Conservation (phyloP, 2,113 vertebrate genomes). For the Rynchops niger region DNA sequence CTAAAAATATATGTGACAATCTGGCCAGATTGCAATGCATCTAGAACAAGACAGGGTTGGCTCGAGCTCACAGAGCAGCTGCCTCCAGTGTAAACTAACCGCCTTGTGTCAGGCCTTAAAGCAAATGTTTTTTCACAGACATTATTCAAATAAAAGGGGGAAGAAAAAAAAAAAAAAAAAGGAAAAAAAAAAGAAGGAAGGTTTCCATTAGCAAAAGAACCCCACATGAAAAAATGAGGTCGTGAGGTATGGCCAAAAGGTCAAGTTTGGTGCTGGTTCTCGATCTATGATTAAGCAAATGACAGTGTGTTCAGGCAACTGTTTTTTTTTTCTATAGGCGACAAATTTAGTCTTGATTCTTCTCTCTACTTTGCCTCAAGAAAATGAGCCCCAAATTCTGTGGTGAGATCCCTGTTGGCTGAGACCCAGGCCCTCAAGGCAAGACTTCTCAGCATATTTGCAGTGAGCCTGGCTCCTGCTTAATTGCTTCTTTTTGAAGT, state of each 20-base stretch:
- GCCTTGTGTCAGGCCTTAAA: conserved; percentile 10
- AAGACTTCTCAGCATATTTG: neutral
- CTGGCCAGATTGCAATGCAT: neutral
- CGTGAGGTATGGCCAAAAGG: neutral
- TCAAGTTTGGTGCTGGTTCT: neutral
- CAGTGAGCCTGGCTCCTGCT: neutral
- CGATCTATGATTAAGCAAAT: neutral
- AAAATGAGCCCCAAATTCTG: neutral
- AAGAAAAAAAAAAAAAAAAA: neutral
- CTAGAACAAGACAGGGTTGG: neutral
- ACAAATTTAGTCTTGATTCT: neutral
- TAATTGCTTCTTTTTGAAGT: conserved; percentile 27
- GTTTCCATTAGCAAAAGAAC: neutral
- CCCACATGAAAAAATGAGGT: neutral
- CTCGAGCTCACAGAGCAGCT: neutral
- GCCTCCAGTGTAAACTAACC: conserved; percentile 25
- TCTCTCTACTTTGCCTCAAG: neutral
- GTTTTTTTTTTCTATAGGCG: neutral
- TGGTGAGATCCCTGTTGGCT: neutral
- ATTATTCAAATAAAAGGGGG: neutral
- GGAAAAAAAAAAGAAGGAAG: neutral
- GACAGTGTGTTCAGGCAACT: neutral
- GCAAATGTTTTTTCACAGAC: conserved; percentile 8
- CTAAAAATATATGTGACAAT: conserved; percentile 53
- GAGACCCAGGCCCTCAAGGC: neutral